phyloP scores from a whole-genome alignment of 64 coral and sea anemone genomes.

The Montipora sp. region DNA sequence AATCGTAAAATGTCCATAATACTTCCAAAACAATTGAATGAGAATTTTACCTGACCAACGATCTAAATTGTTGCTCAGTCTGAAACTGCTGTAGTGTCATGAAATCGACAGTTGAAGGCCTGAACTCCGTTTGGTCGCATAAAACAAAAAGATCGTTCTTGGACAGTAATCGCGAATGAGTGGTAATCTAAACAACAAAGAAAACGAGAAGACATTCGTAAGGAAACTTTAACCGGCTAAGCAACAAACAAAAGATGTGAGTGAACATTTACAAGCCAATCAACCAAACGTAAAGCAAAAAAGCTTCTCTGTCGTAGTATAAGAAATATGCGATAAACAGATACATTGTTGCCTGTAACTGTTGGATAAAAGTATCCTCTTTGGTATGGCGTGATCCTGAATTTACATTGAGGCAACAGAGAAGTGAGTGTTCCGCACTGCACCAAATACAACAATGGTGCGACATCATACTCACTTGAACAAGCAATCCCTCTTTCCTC shows the following conservation, averaged over 20 bases:
- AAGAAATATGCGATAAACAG: no score
- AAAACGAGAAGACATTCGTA: not conserved
- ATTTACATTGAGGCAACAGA: no score
- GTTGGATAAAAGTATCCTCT: no score
- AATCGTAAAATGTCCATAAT: no score
- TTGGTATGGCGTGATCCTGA: no score
- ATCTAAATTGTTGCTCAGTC: conserved; percentile 76
- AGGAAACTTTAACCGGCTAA: not conserved
- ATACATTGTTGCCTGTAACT: no score
- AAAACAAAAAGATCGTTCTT: conserved; percentile 60
- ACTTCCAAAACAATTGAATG: no score
- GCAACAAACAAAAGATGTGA: not conserved
- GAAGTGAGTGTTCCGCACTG: not conserved
- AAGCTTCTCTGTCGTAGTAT: no score
- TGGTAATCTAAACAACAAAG: conserved; percentile 53
- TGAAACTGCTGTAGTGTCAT: conserved; percentile 83
- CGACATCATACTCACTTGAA: conserved; percentile 50
- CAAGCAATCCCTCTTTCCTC: conserved; percentile 53
- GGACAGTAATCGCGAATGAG: conserved; percentile 73
- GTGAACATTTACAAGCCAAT: no score
- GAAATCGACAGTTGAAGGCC: conserved; percentile 49
- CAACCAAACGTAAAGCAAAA: no score
- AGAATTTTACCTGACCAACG: conserved; percentile 55
- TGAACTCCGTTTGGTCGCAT: conserved; percentile 37
- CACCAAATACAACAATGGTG: no score